Conservation (phyloP, 2,888 invertebrate genomes). For the Thysanoteuthis rhombus region DNA sequence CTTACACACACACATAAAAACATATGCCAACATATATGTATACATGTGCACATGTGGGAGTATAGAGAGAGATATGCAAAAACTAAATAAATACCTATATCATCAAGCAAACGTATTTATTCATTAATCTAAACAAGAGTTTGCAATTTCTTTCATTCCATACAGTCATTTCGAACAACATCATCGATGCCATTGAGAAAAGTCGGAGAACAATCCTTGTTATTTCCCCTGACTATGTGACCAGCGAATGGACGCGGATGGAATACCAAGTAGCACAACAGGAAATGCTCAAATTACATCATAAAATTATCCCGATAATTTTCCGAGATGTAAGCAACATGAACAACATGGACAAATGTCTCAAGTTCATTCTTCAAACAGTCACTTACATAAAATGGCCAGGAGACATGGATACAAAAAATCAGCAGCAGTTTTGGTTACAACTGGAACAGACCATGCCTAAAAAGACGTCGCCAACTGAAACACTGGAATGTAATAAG, state of each 20-base stretch:
- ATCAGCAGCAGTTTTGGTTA: slow-evolving; percentile 51
- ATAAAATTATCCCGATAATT: slow-evolving; percentile 55
- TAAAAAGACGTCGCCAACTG: too few relatives aligned
- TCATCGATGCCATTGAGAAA: slow-evolving; percentile 53
- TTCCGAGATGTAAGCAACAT: slow-evolving; percentile 46
- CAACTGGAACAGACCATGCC: slow-evolving; percentile 51
- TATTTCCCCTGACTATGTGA: slow-evolving; percentile 51
- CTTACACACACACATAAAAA: too few relatives aligned
- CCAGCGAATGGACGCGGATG: slow-evolving; percentile 53
- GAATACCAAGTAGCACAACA: slow-evolving; percentile 59
- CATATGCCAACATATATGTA: too few relatives aligned
- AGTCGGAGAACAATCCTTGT: slow-evolving; percentile 55
- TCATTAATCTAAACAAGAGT: too few relatives aligned
- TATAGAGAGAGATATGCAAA: too few relatives aligned
- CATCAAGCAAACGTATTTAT: too few relatives aligned
- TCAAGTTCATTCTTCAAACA: slow-evolving; percentile 48
- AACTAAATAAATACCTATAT: too few relatives aligned
- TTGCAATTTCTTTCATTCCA: slow-evolving; percentile 17
- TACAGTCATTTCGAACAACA: slow-evolving; percentile 56
- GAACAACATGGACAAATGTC: slow-evolving; percentile 45
- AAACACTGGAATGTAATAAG: too few relatives aligned
- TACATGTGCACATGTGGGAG: too few relatives aligned
- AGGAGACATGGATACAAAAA: slow-evolving; percentile 35
- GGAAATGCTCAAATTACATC: slow-evolving; percentile 56
- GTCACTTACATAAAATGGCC: slow-evolving; percentile 57